A percentile compares a stretch with the other conserved stretches of the same genome.
Evolutionary conservation across 2,888 invertebrate species (phyloP).

Genomic region (Dioctria rufipes): DNA sequence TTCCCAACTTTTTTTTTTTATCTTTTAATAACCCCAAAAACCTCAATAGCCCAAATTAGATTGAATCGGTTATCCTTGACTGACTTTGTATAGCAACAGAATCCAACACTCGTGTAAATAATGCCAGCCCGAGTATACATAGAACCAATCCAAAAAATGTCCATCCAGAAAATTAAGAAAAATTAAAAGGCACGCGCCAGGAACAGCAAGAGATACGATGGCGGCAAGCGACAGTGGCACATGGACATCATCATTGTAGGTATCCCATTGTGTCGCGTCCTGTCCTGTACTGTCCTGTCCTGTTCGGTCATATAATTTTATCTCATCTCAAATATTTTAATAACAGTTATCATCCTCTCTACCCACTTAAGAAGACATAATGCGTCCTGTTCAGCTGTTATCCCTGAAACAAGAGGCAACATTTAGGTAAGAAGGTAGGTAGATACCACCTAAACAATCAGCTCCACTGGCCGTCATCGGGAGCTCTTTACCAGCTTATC

Average conservation of each 20-base stretch:
- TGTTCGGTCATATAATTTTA: constrained; percentile 13
- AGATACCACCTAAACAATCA: neutral
- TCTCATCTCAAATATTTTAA: constrained; percentile 46
- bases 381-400: constrained; percentile 44
- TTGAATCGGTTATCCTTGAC: constrained; percentile 9
- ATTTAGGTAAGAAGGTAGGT: neutral
- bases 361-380: constrained; percentile 28
- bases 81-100: constrained; percentile 7
- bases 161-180: neutral
- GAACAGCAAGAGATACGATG: neutral
- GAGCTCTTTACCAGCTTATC: neutral
- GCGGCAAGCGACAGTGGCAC: neutral
- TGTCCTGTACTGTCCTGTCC: constrained; percentile 12
- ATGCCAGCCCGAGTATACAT: neutral
- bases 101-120: neutral
- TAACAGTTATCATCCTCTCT: constrained; percentile 44
- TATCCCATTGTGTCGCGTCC: too few species aligned
- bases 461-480: neutral
- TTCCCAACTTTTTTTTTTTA: neutral
- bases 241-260: neutral
- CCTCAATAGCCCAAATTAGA: neutral
- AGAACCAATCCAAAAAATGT: constrained; percentile 4
- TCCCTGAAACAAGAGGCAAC: neutral
- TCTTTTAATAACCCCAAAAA: neutral
- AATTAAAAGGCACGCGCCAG: constrained; percentile 10